Base-by-base conservation (phyloP, 2,797 vertebrate genomes). In the Rhynchonycteris naso region DNA sequence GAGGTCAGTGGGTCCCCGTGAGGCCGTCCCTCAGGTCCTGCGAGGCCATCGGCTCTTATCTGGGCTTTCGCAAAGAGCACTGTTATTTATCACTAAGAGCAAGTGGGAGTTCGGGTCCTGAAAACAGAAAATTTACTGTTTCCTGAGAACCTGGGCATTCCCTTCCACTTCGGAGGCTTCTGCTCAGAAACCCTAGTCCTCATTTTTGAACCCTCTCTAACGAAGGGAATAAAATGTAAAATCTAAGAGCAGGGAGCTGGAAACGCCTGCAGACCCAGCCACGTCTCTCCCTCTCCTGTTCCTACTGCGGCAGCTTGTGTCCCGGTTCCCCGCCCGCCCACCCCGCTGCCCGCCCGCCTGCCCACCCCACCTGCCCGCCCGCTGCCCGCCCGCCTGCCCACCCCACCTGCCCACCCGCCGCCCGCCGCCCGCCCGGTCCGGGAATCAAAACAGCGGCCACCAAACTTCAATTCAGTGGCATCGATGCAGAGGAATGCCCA, bases 371-470 rank as follows among this genome's bases (percentile, higher is more conserved):
- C 12, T 18, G 7, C 33, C 52, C n/a, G 15, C 26, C 15, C 30
- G 19, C 43, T 54, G 4, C 26, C 21, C 35, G 22, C 19, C 43
- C n/a, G n/a, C n/a, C 69, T 21, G 35, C 61, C 28, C 28, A 33
- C 8, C 14, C 13, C 5, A 66, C 63, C 12, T 18, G 7, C 33
- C 52, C n/a, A 18, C 26, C 15, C 30, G 19, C 43, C 43, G 4
- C 26, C 21, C 35, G 22, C 19, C 43, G 3, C 52, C n/a, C 69
- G 65, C 10, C 82, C 21, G 8, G 22, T 38, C 82, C 81, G 61
- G 87, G 83, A 58, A 30, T 84, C 95, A 96, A 96, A 97, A 68
- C 38, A 91, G 75, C 56, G 83, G 3, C 54, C 68, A 63, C 92
- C 78, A 85, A 92, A 95, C 85, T 80, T 68, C 95, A 58, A 50